Percentiles rank a stretch among this genome's conserved stretches.
phyloP scores from a whole-genome alignment of 2,113 vertebrate species.

The Lamprotornis superbus region DNA sequence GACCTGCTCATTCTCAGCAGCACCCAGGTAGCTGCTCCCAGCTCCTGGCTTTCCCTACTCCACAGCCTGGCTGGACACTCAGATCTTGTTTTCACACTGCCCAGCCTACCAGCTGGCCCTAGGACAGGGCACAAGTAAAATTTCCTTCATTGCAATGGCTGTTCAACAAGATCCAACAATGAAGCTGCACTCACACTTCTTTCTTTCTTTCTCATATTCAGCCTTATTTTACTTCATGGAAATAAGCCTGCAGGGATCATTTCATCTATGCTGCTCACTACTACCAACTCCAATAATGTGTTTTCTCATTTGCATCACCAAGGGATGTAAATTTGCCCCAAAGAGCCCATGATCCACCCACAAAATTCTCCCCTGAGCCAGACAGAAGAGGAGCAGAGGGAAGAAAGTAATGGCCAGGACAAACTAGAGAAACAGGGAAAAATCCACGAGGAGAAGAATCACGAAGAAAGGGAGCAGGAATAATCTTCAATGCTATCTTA shows the following conservation, averaged over 20 bases:
- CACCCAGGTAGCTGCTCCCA: background rate
- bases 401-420: background rate
- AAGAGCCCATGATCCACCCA: conserved; percentile 9
- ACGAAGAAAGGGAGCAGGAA: background rate
- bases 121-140: background rate
- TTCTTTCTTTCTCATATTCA: background rate
- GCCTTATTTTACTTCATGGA: background rate
- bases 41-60: background rate
- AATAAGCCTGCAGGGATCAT: background rate
- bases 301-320: background rate
- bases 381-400: background rate
- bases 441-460: background rate
- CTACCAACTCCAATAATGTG: background rate
- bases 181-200: background rate
- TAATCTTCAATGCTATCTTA: background rate
- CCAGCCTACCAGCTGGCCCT: background rate
- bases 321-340: conserved; percentile 4
- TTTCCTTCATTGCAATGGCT: background rate
- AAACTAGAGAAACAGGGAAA: background rate
- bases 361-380: background rate
- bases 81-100: background rate
- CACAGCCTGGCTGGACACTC: background rate
- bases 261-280: background rate
- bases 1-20: background rate
- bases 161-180: background rate